Evolutionary conservation across 1,140 invertebrate species (phyloP), one percentile per base, ranked within the genome.

Genomic region (Antheraea mylitta): DNA sequence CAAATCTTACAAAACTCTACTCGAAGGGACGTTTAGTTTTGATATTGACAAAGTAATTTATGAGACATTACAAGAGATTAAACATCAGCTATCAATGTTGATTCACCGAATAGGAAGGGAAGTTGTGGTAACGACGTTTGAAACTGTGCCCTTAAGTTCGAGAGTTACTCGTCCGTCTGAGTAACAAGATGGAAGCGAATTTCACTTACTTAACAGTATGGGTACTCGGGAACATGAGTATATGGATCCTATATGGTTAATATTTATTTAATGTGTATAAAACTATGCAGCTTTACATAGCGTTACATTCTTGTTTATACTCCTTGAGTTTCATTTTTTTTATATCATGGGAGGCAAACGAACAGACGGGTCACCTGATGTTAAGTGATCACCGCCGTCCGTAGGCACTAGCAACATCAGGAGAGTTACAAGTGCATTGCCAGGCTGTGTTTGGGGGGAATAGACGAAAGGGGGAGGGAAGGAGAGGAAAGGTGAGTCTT

Each of bases 81-180:
- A 53, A 53, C 45, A 53, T 53, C 45, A 53, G 16, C 45, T 53
- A 53, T 53, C 9, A 53, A 53, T 60, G 59, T 60, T 60, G 59
- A 60, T 60, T 60, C 59, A 60, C 16, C 45, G 16, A 53, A 53
- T 53, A 53, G 1, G 45, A 2, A 53, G 45, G 45, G 45, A 53
- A 53, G 9, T 53, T 53, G 45, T 6, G 45, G 45, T 53, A 53
- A 53, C 11, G 45, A 53, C 45, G 45, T 53, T 53, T 13, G 11
- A 53, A 53, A 53, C 45, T 53, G 45, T 53, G 45, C 45, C 45
- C 45, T 53, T 22, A 60, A 60, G 8, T 60, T 60, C 9, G 59
- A 11, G 18, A 60, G 22, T 60, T 60, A 60, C 59, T 30, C 59
- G 59, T 60, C 59, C 59, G 9, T 60, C 59, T 60, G 10, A 30